Percentiles rank a stretch among this genome's conserved stretches.
phyloP scores from a whole-genome alignment of 1,140 invertebrate genomes.

The Philaenus spumarius region DNA sequence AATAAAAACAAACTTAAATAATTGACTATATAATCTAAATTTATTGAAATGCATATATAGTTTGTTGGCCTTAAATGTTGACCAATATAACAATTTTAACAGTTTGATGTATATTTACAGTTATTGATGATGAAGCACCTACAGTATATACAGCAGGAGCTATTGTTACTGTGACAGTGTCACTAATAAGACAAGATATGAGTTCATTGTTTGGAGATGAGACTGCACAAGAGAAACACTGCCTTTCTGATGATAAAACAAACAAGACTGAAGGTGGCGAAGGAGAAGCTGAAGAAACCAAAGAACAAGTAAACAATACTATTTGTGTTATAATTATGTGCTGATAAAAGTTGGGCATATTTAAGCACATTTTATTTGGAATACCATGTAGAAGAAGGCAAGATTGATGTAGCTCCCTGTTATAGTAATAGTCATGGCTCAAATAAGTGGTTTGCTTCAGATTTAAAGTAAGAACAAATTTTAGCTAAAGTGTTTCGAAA shows the following conservation, averaged over 20 bases:
- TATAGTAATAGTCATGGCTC: too few species aligned
- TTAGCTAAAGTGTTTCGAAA: not conserved
- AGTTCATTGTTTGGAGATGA: constrained; percentile 71
- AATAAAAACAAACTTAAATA: too few species aligned
- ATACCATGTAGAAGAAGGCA: not conserved
- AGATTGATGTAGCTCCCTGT: too few species aligned
- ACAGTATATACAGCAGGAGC: constrained; percentile 93
- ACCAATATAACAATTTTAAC: too few species aligned
- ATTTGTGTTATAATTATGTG: too few species aligned
- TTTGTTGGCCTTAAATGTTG: too few species aligned
- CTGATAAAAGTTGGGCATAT: too few species aligned
- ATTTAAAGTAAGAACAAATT: not conserved
- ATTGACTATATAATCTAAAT: too few species aligned
- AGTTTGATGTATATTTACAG: constrained; percentile 45
- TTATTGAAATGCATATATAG: too few species aligned
- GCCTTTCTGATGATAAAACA: constrained; percentile 44
- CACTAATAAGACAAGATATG: constrained; percentile 71
- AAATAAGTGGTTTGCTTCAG: not conserved
- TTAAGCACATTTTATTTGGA: too few species aligned
- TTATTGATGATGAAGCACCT: constrained; percentile 96
- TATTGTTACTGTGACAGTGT: constrained; percentile 94
- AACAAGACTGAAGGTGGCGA: constrained; percentile 47
- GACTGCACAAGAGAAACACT: constrained; percentile 47
- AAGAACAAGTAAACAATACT: constrained; percentile 23
- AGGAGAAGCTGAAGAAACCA: constrained; percentile 35